Base-by-base conservation (phyloP, 23 tunicate species). In the Halocynthia aurantium region DNA sequence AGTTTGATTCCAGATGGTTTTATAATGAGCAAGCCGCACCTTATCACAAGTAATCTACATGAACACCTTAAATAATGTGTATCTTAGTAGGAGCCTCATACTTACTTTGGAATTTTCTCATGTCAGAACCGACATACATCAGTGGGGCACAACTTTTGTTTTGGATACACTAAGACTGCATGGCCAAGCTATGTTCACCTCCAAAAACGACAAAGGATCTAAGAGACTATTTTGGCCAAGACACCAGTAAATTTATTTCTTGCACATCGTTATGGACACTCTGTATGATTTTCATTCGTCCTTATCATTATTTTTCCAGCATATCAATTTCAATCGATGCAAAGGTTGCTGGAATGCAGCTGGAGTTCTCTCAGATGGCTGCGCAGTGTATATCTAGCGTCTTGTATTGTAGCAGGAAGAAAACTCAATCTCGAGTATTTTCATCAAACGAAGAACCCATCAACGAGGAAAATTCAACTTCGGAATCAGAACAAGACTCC, bases 111-210 rank as follows among this genome's bases (percentile, higher is more conserved):
- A n/a, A 31, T 31, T 31, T 31, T 31, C 44, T 4, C 44, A 31
- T 31, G 44, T 31, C 61, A 87, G 76, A 57, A 85, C 78, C 18
- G 81, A 78, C 64, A 55, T 75, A 52, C 98, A 92, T 63, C 78
- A 81, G 12, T 92, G 98, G 98, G 98, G 98, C 8, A 82, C 76
- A 12, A 85, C 78, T 7, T 66, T 86, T 61, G 83, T 61, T 62
- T 54, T 92, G 52, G 98, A 92, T 18, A 82, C 73, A 63, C 77
- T 92, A n/a, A 67, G 84, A 12, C 77, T 92, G 18, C 90, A 86
- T 54, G 98, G 98, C 21, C 89, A 90, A 66, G 92, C 98, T 50
- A 82, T 67, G 49, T 75, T 90, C 55, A 81, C 78, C 44, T 31
- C 44, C 44, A 31, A 31, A 31, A 31, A 31, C 44, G 44, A 31